Base-by-base conservation (phyloP, 2,888 invertebrate species). In the Acleris laterana region DNA sequence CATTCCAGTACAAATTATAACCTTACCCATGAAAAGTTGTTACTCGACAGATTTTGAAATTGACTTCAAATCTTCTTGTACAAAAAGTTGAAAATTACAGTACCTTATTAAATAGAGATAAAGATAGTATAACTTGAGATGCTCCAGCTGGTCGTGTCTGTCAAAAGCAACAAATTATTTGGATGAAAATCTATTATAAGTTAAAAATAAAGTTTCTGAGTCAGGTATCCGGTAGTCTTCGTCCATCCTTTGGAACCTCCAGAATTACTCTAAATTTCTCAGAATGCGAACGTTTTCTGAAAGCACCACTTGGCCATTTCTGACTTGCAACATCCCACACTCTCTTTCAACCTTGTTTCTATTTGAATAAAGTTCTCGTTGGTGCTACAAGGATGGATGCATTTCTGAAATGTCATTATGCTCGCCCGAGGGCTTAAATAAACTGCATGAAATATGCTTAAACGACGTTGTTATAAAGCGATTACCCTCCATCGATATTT, bases 381-480 rank as follows among this genome's bases (percentile, higher is more conserved):
- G 49, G 42, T 3, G 16, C 5, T 13, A n/a, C 28, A 17, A 20
- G 13, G 32, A 17, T 28, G 53, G 55, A 49, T 56, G 48, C 52
- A 61, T 38, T 58, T 61, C 28, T 3, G n/a, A 62, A 55, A 58
- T 50, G 51, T 57, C 51, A 60, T 70, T 58, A 7, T 42, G 20
- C 38, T 49, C 13, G 42, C 6, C 17, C 51, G 68, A 63, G 71
- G 72, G 64, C 63, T 69, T 73, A 73, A 76, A 70, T 75, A 74
- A 75, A 75, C 72, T 75, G 75, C 71, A 73, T 75, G 73, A 74
- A 71, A 72, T 72, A 72, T 74, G 72, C 72, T 72, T 75, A 72
- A 78, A 77, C 73, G 72, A 78, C 66, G 80, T 78, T 77, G 79
- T 85, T 83, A 81, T 79, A 81, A 81, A 78, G 75, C 78, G 80